Percentiles rank a stretch among this genome's conserved stretches.
phyloP scores from a whole-genome alignment of 2,797 vertebrate species.

The Ibycter americanus region DNA sequence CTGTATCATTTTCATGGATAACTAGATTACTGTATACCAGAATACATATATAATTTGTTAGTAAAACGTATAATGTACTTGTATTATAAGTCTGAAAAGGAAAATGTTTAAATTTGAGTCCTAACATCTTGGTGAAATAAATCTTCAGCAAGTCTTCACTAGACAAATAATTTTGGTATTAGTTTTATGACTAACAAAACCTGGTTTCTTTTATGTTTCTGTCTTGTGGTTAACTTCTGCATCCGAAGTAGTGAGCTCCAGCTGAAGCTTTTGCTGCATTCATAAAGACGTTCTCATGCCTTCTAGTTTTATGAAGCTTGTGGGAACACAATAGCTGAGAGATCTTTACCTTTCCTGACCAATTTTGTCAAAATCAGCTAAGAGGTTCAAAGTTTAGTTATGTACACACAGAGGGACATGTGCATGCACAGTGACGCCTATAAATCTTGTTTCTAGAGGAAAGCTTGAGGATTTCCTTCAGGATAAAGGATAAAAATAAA shows the following conservation, averaged over 20 bases:
- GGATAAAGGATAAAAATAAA: background rate
- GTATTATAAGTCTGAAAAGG: background rate
- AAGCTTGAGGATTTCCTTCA: background rate
- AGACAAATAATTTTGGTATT: background rate
- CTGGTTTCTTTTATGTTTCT: background rate
- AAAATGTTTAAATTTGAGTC: background rate
- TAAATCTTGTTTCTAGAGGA: background rate
- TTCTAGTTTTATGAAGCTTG: background rate
- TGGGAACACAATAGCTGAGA: background rate
- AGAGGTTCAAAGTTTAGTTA: background rate
- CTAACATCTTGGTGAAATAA: background rate
- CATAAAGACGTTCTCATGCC: background rate
- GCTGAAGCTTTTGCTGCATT: background rate
- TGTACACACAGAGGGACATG: background rate
- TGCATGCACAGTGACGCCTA: background rate
- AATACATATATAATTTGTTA: background rate
- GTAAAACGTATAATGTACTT: background rate
- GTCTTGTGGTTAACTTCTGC: background rate
- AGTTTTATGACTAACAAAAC: background rate
- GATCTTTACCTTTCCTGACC: background rate
- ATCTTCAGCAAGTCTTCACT: background rate
- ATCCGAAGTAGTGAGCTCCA: background rate
- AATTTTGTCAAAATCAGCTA: background rate
- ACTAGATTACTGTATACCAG: background rate
- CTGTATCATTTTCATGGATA: background rate